Evolutionary conservation across 2,113 vertebrate species (phyloP).

Genomic region (Chloropsis cyanopogon): DNA sequence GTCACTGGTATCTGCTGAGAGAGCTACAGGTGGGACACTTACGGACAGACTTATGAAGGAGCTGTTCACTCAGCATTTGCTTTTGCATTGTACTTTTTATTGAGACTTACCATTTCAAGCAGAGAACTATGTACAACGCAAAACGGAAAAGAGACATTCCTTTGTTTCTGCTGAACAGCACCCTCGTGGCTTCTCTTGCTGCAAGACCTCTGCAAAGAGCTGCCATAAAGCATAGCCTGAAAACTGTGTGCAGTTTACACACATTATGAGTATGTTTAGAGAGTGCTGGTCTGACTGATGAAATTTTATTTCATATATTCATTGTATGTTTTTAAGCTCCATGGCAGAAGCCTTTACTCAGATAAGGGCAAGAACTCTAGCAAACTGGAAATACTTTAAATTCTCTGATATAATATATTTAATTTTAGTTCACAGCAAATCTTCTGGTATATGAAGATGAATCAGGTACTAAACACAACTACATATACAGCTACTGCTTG

Average conservation of each 20-base stretch:
- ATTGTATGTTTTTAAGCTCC: neutral
- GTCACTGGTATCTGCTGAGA: neutral
- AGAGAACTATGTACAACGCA: neutral
- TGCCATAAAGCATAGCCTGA: neutral
- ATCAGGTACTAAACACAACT: neutral
- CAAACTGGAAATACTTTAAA: neutral
- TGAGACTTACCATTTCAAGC: neutral
- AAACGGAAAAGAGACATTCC: neutral
- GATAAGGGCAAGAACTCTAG: neutral
- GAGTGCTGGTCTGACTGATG: neutral
- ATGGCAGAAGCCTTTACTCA: neutral
- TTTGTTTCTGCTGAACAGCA: neutral
- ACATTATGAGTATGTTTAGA: neutral
- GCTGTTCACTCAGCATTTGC: neutral
- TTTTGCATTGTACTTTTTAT: neutral
- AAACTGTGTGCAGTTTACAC: neutral
- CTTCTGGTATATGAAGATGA: neutral
- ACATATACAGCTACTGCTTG: neutral
- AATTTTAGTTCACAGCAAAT: neutral
- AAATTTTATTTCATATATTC: neutral
- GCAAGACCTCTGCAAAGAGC: neutral
- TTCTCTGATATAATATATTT: neutral
- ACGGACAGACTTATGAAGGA: neutral
- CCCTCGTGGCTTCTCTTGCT: neutral
- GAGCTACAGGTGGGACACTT: neutral